Evolutionary conservation across 2,113 vertebrate genomes (phyloP), one percentile per base, ranked within the genome.

Genomic region (Sarotherodon lohbergeri): DNA sequence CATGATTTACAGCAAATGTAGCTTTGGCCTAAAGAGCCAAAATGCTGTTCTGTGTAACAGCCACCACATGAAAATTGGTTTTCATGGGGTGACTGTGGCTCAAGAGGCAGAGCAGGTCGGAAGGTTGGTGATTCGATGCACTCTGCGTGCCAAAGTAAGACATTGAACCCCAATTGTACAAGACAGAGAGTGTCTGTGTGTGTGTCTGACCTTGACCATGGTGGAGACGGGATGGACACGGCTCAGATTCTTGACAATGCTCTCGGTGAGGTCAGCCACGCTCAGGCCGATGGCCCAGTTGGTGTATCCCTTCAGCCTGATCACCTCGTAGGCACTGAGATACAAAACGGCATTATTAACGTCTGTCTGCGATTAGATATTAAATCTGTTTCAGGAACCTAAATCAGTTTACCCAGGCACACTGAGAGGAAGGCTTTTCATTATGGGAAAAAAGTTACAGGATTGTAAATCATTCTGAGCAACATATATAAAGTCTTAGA

Each of bases 241-340:
- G 91, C 92, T 94, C 95, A 95, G 56, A 88, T 95, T 95, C 90
- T 97, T 99, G 79, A 98, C 46, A 11, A 99, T 97, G 90, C 97
- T 97, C 93, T 99, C 99, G 0, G 97, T 96, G 56, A 99, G 97
- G 81, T 99, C 97, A 8, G 98, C 98, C 88, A 99, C 98, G 4
- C 98, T 99, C 68, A 99, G 88, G 36, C 99, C 99, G 88, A 99
- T 99, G 88, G 99, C 98, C 99, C 99, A 99, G 97, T 99, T 99
- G 48, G 98, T 99, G 91, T 99, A 99, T 3, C 99, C 99, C 94
- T 99, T 99, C 24, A 99, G 97, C 91, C 91, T 99, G 96, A 99
- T 99, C 84, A 99, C 98, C 89, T 99, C 98, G 2, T 99, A 99
- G 55, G 99, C 99, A 96, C 98, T 99, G 86, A 11, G 16, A 88